A percentile compares a stretch with the other conserved stretches of the same genome.
These are phyloP conservation scores for Acanthosepion lycidas DNA, from an alignment of 2,888 invertebrate species.

Conservation along the genomic window DNA sequence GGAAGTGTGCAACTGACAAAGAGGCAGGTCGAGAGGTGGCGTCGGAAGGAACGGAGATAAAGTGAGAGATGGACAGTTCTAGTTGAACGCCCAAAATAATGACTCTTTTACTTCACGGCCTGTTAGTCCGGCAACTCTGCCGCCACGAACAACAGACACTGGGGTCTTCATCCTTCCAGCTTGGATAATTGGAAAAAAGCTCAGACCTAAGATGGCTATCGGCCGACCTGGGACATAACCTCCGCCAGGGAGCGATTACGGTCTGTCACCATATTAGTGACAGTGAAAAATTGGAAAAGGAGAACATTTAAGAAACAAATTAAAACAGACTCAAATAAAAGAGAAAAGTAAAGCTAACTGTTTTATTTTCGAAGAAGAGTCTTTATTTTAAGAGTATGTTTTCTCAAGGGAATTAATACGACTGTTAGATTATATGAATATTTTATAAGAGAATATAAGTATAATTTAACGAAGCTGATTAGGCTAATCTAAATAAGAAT, in stretches of 20 bases:
- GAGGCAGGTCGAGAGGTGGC: neutral
- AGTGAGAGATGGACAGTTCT: conserved; percentile 50
- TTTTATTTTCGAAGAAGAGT: neutral
- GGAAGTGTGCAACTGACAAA: neutral
- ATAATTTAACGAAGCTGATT: neutral
- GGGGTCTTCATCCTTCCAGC: neutral
- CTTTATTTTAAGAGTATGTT: neutral
- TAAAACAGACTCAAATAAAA: neutral
- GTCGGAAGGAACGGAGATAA: conserved; percentile 42
- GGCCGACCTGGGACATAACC: conserved; percentile 23
- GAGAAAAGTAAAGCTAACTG: neutral
- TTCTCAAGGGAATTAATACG: conserved; percentile 8
- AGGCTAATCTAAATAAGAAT: neutral
- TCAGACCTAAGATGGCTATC: conserved; percentile 6
- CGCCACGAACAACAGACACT: neutral
- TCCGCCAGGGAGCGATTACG: conserved; percentile 11
- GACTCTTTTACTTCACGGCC: conserved; percentile 11
- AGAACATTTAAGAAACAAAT: conserved; percentile 11
- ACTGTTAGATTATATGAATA: neutral
- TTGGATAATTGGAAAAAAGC: neutral
- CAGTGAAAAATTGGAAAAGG: conserved; percentile 33
- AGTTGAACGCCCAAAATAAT: conserved; percentile 39
- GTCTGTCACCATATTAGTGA: conserved; percentile 33
- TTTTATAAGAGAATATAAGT: neutral
- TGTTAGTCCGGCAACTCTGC: neutral